phyloP scores from a whole-genome alignment of 92 coral and sea anemone genomes.

The Siderastrea siderea region DNA sequence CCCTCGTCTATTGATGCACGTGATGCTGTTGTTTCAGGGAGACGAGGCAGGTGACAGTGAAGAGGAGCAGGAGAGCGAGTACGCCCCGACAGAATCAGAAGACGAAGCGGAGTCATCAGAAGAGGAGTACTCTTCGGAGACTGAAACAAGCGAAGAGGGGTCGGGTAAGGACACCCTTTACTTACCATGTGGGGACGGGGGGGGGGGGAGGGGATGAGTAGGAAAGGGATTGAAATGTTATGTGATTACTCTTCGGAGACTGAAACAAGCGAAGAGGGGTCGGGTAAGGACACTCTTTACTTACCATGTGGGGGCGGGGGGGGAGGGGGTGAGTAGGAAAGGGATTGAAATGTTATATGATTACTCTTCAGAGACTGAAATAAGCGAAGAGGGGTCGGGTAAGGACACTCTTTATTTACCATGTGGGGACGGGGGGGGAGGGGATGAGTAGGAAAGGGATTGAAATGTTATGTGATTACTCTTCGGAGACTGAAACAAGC shows the following conservation, averaged over 20 bases:
- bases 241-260: no score
- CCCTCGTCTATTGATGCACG: background rate
- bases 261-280: conserved; percentile 84
- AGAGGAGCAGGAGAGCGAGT: conserved; percentile 89
- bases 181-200: no score
- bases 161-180: conserved; percentile 73
- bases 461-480: no score
- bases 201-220: background rate
- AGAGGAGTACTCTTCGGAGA: conserved; percentile 93
- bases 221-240: no score
- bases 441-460: no score
- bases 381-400: no score
- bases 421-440: no score
- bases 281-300: conserved; percentile 69
- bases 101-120: conserved; percentile 82
- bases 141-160: conserved; percentile 90
- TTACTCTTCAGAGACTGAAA: no score
- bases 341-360: no score
- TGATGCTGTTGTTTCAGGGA: conserved; percentile 46
- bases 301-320: background rate
- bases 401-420: no score
- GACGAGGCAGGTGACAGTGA: conserved; percentile 78
- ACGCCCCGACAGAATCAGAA: conserved; percentile 89
- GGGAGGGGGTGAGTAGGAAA: no score
- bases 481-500: conserved; percentile 56